phyloP scores from a whole-genome alignment of 2,797 vertebrate genomes.

The Neosilurus hyrtlii region DNA sequence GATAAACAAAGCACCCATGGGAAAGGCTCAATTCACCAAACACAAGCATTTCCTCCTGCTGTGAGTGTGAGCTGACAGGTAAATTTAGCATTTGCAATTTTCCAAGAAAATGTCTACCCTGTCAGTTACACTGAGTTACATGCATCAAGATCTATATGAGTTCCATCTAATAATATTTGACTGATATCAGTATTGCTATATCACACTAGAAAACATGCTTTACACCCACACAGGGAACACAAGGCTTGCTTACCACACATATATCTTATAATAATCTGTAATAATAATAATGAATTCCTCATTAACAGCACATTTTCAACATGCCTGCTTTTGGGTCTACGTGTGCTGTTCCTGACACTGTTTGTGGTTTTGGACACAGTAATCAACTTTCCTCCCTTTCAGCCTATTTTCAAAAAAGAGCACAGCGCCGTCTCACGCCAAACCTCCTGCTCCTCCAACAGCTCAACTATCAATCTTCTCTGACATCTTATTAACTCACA shows the following conservation, averaged over 20 bases:
- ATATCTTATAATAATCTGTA: not conserved
- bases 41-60: constrained; percentile 24
- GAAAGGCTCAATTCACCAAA: constrained; percentile 37
- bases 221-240: not conserved
- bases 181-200: not conserved
- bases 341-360: not conserved
- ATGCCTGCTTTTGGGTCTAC: not conserved
- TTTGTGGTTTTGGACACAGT: constrained; percentile 36
- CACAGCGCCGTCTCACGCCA: constrained; percentile 23
- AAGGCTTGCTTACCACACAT: not conserved
- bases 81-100: constrained; percentile 21
- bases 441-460: constrained; percentile 43
- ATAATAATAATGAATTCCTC: not conserved
- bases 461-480: constrained; percentile 58
- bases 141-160: not conserved
- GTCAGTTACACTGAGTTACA: constrained; percentile 2
- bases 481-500: constrained; percentile 62
- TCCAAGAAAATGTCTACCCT: not conserved
- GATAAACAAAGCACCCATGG: constrained; percentile 40
- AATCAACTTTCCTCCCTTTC: constrained; percentile 38
- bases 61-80: constrained; percentile 26
- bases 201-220: not conserved
- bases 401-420: constrained; percentile 57
- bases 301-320: not conserved
- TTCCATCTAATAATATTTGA: not conserved